Evolutionary conservation across 2,888 invertebrate species (phyloP).

Genomic region (Tetropium fuscum): DNA sequence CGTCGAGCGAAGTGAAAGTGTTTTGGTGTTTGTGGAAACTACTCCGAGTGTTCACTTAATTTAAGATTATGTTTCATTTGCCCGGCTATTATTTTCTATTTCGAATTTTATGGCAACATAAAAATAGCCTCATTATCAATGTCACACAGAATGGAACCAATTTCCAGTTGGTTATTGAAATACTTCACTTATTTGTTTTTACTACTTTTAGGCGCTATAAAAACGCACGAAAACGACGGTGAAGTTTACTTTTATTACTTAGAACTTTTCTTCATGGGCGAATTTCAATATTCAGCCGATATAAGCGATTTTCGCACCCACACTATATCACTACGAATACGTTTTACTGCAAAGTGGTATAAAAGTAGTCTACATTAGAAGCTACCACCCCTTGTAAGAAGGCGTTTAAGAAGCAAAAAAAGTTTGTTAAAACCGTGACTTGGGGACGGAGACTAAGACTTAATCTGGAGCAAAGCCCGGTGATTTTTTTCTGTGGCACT

Average conservation of each 20-base stretch:
- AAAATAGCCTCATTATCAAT: not conserved
- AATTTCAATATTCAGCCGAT: conserved; percentile 1
- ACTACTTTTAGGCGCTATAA: conserved; percentile 6
- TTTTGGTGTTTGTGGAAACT: too few relatives aligned
- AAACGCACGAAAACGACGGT: conserved; percentile 7
- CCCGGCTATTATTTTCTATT: too few relatives aligned
- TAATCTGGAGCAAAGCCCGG: conserved; percentile 7
- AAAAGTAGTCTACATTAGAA: conserved; percentile 7
- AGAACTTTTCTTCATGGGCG: conserved; percentile 5
- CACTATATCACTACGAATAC: not conserved
- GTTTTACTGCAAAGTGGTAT: conserved; percentile 13
- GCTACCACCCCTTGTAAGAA: not conserved
- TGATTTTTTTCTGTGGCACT: conserved; percentile 10
- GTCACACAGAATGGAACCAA: not conserved
- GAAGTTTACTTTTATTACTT: conserved; percentile 16
- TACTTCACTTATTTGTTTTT: conserved; percentile 9
- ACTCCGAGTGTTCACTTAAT: too few relatives aligned
- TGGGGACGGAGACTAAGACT: not conserved
- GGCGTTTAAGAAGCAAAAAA: not conserved
- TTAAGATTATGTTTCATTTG: too few relatives aligned
- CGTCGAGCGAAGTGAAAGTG: too few relatives aligned
- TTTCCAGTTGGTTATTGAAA: not conserved
- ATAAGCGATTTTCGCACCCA: not conserved
- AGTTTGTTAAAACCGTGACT: not conserved
- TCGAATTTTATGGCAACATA: not conserved